Evolutionary conservation across 2,797 vertebrate species (phyloP).

Genomic region (Bucorvus abyssinicus): DNA sequence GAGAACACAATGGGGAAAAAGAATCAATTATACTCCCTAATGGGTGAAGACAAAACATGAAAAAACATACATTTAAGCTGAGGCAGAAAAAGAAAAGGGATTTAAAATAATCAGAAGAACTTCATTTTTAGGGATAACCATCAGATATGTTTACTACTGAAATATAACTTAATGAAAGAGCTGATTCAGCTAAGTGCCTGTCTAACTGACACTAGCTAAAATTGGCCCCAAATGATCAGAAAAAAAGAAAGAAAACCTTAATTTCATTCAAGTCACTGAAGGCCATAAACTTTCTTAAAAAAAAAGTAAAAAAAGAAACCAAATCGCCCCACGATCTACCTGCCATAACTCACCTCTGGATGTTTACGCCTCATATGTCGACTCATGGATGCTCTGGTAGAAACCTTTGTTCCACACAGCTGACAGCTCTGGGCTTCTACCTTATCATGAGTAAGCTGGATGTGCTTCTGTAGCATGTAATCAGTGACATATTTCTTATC

Average conservation of each 20-base stretch:
- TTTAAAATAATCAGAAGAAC: neutral
- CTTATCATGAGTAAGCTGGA: constrained; percentile 96
- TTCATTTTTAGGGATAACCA: neutral
- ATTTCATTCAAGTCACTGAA: neutral
- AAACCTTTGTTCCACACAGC: constrained; percentile 96
- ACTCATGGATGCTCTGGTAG: constrained; percentile 97
- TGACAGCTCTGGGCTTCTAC: constrained; percentile 97
- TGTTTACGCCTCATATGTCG: constrained; percentile 95
- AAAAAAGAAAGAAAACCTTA: neutral
- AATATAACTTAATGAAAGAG: neutral
- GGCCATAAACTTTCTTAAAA: neutral
- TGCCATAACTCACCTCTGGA: constrained; percentile 83
- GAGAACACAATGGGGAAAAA: neutral
- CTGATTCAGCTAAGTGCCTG: neutral
- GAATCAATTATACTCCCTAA: neutral
- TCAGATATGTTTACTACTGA: neutral
- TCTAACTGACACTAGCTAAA: neutral
- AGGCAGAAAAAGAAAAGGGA: neutral
- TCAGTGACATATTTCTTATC: constrained; percentile 98
- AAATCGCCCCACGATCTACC: neutral
- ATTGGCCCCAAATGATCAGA: neutral
- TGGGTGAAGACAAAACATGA: neutral
- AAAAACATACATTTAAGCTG: neutral
- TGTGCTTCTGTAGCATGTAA: constrained; percentile 99
- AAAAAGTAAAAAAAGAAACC: neutral